These are phyloP conservation scores for Perca fluviatilis DNA, from an alignment of 2,113 vertebrate species.

Conservation along the genomic window DNA sequence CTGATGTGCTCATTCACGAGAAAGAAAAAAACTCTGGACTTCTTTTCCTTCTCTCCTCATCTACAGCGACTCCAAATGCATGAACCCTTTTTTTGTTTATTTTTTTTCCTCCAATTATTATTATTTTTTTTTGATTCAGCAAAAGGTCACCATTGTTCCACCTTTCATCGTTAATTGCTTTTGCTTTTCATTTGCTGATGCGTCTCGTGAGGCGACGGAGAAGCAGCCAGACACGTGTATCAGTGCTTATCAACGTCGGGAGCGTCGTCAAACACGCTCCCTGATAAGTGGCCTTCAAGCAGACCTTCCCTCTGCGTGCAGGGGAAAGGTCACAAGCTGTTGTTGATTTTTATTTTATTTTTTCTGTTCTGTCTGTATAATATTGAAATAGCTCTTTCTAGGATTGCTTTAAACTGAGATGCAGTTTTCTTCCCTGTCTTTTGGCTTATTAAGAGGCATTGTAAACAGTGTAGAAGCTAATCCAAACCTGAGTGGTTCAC, in stretches of 20 bases:
- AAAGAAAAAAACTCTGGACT: constrained; percentile 78
- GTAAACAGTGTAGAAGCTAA: constrained; percentile 77
- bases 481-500: constrained; percentile 62
- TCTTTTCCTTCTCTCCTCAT: constrained; percentile 72
- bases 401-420: constrained; percentile 44
- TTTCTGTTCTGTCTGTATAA: constrained; percentile 51
- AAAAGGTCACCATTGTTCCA: constrained; percentile 24
- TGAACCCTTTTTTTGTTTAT: constrained; percentile 46
- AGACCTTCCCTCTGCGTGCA: constrained; percentile 44
- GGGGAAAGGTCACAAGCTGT: constrained; percentile 37
- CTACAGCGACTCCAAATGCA: constrained; percentile 69
- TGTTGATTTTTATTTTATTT: background rate
- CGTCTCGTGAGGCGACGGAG: constrained; percentile 31
- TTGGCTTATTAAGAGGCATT: constrained; percentile 43
- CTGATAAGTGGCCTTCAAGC: constrained; percentile 74
- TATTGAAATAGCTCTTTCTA: constrained; percentile 51
- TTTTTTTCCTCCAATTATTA: constrained; percentile 31
- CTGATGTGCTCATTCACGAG: constrained; percentile 72
- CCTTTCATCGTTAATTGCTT: constrained; percentile 39
- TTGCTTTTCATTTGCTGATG: constrained; percentile 38
- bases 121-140: constrained; percentile 45
- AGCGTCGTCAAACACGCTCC: constrained; percentile 22
- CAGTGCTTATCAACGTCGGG: constrained; percentile 47
- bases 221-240: constrained; percentile 41
- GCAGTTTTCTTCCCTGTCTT: constrained; percentile 35